These are phyloP conservation scores for Thalassoma bifasciatum DNA, from an alignment of 2,113 vertebrate species.

Conservation along the genomic window DNA sequence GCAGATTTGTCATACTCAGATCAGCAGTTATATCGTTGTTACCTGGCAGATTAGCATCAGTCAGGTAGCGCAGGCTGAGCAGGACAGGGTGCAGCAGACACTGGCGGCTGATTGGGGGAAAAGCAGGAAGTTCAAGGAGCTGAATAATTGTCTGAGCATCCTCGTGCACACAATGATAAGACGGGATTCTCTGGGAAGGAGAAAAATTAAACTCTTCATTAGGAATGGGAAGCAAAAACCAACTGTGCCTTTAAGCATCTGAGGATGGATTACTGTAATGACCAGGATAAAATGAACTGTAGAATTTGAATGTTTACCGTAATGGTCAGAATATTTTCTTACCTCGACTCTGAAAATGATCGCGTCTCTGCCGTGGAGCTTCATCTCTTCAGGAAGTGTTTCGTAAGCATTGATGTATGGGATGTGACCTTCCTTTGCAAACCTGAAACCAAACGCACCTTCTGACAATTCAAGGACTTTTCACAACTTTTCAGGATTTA, in stretches of 20 bases:
- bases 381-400: constrained; percentile 78
- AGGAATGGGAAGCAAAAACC: too few species aligned
- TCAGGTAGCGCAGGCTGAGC: constrained; percentile 90
- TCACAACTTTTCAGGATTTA: not conserved
- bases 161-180: constrained; percentile 80
- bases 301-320: too few species aligned
- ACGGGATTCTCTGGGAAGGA: constrained; percentile 85
- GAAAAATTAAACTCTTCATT: not conserved
- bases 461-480: not conserved
- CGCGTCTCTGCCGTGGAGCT: constrained; percentile 60
- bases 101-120: constrained; percentile 87
- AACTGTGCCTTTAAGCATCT: too few species aligned
- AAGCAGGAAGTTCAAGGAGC: constrained; percentile 87
- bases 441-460: constrained; percentile 53
- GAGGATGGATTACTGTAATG: too few species aligned
- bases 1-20: too few species aligned
- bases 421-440: constrained; percentile 73
- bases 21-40: not conserved
- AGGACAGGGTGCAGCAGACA: constrained; percentile 89
- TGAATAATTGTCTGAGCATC: constrained; percentile 79
- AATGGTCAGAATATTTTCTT: constrained; percentile 1
- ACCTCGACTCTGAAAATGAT: constrained; percentile 77
- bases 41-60: constrained; percentile 94
- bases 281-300: too few species aligned
- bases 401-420: constrained; percentile 78